Conservation (phyloP, 2,797 vertebrate genomes). For the Phyllotis vaccarum region DNA sequence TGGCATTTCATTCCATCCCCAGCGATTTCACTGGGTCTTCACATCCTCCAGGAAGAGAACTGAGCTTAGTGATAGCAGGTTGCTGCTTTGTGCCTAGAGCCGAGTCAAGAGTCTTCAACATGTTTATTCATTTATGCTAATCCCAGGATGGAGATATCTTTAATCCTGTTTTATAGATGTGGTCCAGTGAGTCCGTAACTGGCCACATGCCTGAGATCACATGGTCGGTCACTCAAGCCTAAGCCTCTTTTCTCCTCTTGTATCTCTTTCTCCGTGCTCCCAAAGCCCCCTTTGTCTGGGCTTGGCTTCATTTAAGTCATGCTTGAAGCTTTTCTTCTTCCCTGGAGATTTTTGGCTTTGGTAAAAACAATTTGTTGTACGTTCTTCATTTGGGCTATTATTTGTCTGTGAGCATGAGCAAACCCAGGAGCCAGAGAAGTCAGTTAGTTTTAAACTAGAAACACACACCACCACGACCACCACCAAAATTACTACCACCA, state of each 20-base stretch:
- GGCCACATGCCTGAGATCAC: neutral
- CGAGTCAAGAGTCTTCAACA: slow-evolving; percentile 16
- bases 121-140: slow-evolving; percentile 41
- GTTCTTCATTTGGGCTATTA: slow-evolving; percentile 50
- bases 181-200: slow-evolving; percentile 17
- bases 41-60: slow-evolving; percentile 11
- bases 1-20: neutral
- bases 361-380: slow-evolving; percentile 12
- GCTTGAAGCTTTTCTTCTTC: slow-evolving; percentile 55
- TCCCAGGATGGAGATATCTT: neutral
- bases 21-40: slow-evolving; percentile 15
- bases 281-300: neutral
- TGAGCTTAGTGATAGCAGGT: neutral
- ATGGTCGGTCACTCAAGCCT: neutral
- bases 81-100: slow-evolving; percentile 40
- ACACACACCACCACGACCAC: neutral
- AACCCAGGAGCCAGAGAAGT: neutral
- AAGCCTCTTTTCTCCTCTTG: slow-evolving; percentile 1
- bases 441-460: slow-evolving; percentile 28
- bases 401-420: slow-evolving; percentile 25
- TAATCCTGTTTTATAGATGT: slow-evolving; percentile 52
- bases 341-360: slow-evolving; percentile 49
- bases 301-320: neutral
- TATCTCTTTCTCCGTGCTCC: neutral
- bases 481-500: neutral